Evolutionary conservation across 2,113 vertebrate species (phyloP).

Genomic region (Sula dactylatra): DNA sequence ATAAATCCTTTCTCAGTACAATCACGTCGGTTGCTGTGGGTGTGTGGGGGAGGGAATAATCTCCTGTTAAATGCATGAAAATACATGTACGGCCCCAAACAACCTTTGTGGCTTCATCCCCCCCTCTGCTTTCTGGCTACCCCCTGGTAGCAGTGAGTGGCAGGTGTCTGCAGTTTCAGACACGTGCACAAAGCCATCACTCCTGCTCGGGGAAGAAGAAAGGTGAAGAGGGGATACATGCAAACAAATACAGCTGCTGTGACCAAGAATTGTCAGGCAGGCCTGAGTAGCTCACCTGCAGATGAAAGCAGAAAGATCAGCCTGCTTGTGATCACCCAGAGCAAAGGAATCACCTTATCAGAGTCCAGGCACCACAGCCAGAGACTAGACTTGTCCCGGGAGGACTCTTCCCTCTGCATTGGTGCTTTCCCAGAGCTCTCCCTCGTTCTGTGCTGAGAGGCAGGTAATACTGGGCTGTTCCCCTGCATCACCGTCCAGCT

Average conservation of each 20-base stretch:
- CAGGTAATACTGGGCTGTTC: neutral
- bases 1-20: neutral
- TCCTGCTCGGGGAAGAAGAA: neutral
- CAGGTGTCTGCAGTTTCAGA: neutral
- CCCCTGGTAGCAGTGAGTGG: neutral
- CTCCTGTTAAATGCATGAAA: neutral
- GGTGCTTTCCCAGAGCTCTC: neutral
- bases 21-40: neutral
- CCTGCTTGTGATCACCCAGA: neutral
- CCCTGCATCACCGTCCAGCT: neutral
- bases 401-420: neutral
- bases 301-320: neutral
- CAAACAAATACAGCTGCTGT: neutral
- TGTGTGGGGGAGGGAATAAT: neutral
- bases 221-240: rapidly evolving
- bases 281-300: neutral
- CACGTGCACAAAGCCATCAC: neutral
- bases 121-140: neutral
- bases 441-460: neutral
- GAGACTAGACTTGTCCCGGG: neutral
- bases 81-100: neutral
- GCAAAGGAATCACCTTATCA: neutral
- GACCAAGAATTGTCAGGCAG: neutral
- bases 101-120: neutral
- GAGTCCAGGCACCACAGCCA: rapidly evolving